A percentile compares a stretch with the other conserved stretches of the same genome.
Evolutionary conservation across 2,888 invertebrate species (phyloP).

Genomic region (Synanthedon tipuliformis): DNA sequence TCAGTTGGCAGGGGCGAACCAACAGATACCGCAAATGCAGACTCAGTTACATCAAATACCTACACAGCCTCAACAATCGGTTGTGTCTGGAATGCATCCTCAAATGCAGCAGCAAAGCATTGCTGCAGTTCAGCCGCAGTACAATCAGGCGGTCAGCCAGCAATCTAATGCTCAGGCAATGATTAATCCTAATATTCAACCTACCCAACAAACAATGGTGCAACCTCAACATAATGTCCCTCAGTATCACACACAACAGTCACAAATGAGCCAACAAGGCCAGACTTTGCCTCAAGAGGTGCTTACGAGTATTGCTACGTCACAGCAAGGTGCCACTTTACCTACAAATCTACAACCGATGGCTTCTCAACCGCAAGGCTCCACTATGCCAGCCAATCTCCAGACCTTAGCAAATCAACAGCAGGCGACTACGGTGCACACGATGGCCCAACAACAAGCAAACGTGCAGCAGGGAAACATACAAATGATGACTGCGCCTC

Average conservation of each 20-base stretch:
- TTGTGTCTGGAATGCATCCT: conserved; percentile 63
- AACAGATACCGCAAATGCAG: conserved; percentile 66
- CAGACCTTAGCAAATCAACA: conserved; percentile 64
- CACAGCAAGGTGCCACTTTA: conserved; percentile 62
- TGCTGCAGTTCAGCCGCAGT: conserved; percentile 64
- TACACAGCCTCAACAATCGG: conserved; percentile 62
- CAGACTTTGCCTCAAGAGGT: conserved; percentile 63
- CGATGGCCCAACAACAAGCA: conserved; percentile 62
- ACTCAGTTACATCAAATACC: conserved; percentile 63
- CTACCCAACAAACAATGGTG: conserved; percentile 61
- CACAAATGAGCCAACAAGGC: conserved; percentile 61
- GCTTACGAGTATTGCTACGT: conserved; percentile 60
- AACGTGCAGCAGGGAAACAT: conserved; percentile 71
- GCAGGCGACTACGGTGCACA: conserved; percentile 50
- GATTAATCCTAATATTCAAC: conserved; percentile 56
- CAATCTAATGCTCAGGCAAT: conserved; percentile 54
- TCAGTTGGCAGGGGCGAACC: conserved; percentile 52
- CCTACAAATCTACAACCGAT: conserved; percentile 57
- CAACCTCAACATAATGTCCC: conserved; percentile 62
- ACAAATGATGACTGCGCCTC: conserved; percentile 67
- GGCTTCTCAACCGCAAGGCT: conserved; percentile 66
- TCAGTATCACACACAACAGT: conserved; percentile 62
- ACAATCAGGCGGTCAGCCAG: conserved; percentile 63
- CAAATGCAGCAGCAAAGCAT: conserved; percentile 63
- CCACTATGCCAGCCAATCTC: conserved; percentile 72